Conservation (phyloP, 2,888 invertebrate species). For the Scaptomyza flava region DNA sequence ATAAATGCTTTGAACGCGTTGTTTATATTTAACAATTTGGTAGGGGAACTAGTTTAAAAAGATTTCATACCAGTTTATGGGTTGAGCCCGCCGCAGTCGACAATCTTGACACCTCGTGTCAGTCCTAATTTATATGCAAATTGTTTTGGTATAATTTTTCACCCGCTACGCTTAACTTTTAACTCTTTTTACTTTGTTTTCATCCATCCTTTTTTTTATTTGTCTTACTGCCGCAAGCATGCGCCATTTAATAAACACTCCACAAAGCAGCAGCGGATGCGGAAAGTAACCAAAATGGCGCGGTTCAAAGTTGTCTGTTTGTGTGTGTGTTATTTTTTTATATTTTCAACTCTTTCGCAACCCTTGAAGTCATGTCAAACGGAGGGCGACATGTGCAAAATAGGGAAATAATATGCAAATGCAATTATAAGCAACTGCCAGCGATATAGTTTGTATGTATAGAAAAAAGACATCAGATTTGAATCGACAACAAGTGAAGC, state of each 20-base stretch:
- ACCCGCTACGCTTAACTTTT: constrained; percentile 44
- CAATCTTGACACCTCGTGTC: constrained; percentile 61
- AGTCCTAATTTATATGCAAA: constrained; percentile 76
- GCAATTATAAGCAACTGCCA: constrained; percentile 73
- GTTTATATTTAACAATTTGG: constrained; percentile 4
- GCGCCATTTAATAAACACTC: constrained; percentile 72
- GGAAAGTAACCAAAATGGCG: constrained; percentile 30
- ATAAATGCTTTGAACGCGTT: background rate
- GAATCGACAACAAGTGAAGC: constrained; percentile 25
- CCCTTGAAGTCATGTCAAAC: constrained; percentile 67
- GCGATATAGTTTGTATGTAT: constrained; percentile 26
- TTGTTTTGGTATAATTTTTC: constrained; percentile 64
- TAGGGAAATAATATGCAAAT: constrained; percentile 79
- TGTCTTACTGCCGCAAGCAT: constrained; percentile 58
- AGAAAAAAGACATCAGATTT: constrained; percentile 50
- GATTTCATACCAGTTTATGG: background rate
- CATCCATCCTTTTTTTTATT: constrained; percentile 8
- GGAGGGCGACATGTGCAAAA: constrained; percentile 73
- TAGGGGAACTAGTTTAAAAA: constrained; percentile 3
- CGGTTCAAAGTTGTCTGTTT: constrained; percentile 8
- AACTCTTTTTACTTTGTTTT: constrained; percentile 38
- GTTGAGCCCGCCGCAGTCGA: constrained; percentile 15
- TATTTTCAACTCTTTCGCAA: background rate
- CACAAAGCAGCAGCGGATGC: constrained; percentile 36
- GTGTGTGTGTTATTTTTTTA: background rate